These are phyloP conservation scores for Eumerus sabulonum DNA, from an alignment of 2,888 invertebrate genomes.

Conservation along the genomic window DNA sequence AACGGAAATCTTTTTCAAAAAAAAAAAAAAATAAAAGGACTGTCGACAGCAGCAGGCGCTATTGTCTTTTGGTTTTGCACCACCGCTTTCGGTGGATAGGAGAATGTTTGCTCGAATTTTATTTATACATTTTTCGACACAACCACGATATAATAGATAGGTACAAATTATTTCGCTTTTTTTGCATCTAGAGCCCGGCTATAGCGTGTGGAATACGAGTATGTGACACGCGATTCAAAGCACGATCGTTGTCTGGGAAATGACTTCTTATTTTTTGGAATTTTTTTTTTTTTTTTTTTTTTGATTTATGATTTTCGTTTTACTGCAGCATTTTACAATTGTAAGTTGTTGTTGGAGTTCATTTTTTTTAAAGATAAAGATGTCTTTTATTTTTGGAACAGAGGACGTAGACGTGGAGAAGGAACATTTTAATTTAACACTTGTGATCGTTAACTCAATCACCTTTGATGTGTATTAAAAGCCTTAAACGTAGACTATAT, in stretches of 20 bases:
- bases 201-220: slow-evolving; percentile 31
- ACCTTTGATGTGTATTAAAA: slow-evolving; percentile 47
- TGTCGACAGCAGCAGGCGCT: slow-evolving; percentile 30
- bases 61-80: slow-evolving; percentile 33
- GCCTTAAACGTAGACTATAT: slow-evolving; percentile 35
- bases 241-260: slow-evolving; percentile 51
- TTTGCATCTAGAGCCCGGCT: slow-evolving; percentile 21
- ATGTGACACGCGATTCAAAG: slow-evolving; percentile 65
- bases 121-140: slow-evolving; percentile 61
- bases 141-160: slow-evolving; percentile 43
- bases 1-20: slow-evolving; percentile 27
- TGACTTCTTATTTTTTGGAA: slow-evolving; percentile 25
- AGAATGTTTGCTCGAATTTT: slow-evolving; percentile 55
- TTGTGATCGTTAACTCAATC: slow-evolving; percentile 58
- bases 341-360: no score
- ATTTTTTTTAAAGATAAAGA: no score
- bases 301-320: slow-evolving; percentile 2
- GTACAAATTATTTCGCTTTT: slow-evolving; percentile 10
- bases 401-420: not conserved
- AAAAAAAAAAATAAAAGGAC: slow-evolving; percentile 10
- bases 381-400: slow-evolving; percentile 33
- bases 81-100: no score
- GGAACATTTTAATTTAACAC: slow-evolving; percentile 45
- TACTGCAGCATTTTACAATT: slow-evolving; percentile 36
- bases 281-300: slow-evolving; percentile 4